phyloP scores from a whole-genome alignment of 2,797 vertebrate species.

The Epinephelus awoara region DNA sequence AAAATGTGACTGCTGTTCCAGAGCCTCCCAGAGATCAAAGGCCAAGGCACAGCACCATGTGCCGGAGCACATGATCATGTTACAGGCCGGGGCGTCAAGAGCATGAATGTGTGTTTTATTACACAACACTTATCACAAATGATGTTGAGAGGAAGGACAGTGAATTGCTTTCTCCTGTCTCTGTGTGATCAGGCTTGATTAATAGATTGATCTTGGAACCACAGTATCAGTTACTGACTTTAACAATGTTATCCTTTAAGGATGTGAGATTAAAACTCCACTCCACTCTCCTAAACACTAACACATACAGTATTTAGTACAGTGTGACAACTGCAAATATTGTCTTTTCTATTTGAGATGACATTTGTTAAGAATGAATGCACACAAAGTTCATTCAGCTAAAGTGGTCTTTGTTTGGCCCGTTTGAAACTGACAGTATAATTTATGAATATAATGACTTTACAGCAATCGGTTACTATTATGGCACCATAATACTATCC shows the following conservation, averaged over 20 bases:
- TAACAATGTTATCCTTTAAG: neutral
- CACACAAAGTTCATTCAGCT: conserved; percentile 2
- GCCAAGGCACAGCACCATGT: conserved; percentile 77
- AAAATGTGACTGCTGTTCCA: conserved; percentile 73
- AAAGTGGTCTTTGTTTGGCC: conserved; percentile 7
- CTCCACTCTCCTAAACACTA: neutral
- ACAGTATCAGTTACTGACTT: conserved; percentile 17
- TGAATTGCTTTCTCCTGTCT: conserved; percentile 4
- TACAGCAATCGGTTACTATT: conserved; percentile 49
- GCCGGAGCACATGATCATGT: conserved; percentile 66
- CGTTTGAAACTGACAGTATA: conserved; percentile 7
- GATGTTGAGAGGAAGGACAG: conserved; percentile 18
- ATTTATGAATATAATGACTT: conserved; percentile 54
- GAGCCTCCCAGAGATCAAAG: conserved; percentile 78
- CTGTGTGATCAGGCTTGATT: neutral
- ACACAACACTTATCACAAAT: conserved; percentile 47
- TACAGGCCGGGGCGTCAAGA: conserved; percentile 40
- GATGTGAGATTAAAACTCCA: neutral
- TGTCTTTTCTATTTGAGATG: neutral
- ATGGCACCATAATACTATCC: conserved; percentile 50
- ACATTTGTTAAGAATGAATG: neutral
- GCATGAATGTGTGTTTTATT: conserved; percentile 60
- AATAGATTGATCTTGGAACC: neutral
- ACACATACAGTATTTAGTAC: neutral
- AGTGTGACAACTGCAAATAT: neutral